Conservation (phyloP, 2,113 vertebrate genomes). For the Myotis brandtii region DNA sequence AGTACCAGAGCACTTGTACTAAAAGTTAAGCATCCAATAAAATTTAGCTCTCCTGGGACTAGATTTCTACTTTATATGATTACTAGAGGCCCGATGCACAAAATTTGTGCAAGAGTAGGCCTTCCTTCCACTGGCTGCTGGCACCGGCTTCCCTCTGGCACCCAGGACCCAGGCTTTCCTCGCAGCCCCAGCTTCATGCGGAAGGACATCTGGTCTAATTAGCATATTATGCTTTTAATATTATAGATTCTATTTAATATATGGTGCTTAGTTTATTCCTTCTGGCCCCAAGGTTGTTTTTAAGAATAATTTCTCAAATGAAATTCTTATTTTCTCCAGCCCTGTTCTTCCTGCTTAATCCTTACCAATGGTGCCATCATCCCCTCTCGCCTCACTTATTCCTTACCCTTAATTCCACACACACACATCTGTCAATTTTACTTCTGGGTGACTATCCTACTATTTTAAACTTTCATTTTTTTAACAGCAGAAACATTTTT, state of each 20-base stretch:
- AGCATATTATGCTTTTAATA: too few relatives aligned
- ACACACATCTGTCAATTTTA: not conserved
- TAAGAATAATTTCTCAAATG: not conserved
- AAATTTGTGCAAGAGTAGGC: too few relatives aligned
- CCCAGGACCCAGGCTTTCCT: too few relatives aligned
- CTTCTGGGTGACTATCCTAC: not conserved
- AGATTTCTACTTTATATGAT: not conserved
- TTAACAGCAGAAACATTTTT: not conserved
- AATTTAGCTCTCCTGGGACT: not conserved
- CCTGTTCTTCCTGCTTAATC: not conserved
- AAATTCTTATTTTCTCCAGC: constrained; percentile 39
- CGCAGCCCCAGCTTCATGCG: too few relatives aligned
- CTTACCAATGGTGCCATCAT: not conserved
- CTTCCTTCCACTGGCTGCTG: too few relatives aligned
- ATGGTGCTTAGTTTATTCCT: not conserved
- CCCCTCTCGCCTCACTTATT: not conserved
- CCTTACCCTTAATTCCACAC: not conserved
- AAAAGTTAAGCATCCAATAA: not conserved
- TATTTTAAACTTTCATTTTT: not conserved
- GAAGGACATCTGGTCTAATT: too few relatives aligned
- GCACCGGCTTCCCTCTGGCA: too few relatives aligned
- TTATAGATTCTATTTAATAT: not conserved
- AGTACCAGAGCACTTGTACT: not conserved
- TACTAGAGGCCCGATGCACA: not conserved
- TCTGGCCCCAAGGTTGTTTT: not conserved